Conservation (phyloP, 2,888 invertebrate species). For the Agelastica alni region DNA sequence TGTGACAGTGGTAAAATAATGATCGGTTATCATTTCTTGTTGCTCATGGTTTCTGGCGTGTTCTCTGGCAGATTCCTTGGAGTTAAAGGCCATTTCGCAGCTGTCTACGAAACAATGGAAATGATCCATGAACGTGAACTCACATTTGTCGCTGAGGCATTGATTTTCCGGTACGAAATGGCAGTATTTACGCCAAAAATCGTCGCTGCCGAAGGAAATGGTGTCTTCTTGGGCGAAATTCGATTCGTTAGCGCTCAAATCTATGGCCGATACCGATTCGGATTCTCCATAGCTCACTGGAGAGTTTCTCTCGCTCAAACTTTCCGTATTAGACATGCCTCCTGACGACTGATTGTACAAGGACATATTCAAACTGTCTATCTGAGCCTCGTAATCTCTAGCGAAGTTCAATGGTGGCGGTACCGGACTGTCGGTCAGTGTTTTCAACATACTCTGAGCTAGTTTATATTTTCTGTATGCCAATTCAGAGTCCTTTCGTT, state of each 20-base stretch:
- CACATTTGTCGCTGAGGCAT: slow-evolving; percentile 57
- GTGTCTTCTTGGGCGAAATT: slow-evolving; percentile 47
- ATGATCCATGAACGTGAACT: slow-evolving; percentile 76
- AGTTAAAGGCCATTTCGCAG: slow-evolving; percentile 66
- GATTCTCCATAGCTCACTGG: slow-evolving; percentile 58
- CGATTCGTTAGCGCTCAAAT: slow-evolving; percentile 53
- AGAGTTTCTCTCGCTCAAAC: slow-evolving; percentile 61
- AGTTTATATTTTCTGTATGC: slow-evolving; percentile 79
- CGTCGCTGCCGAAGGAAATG: slow-evolving; percentile 55
- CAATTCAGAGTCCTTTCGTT: slow-evolving; percentile 89
- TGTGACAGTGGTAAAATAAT: slow-evolving; percentile 69
- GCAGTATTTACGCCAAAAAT: slow-evolving; percentile 63
- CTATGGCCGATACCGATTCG: slow-evolving; percentile 53
- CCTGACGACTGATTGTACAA: slow-evolving; percentile 46
- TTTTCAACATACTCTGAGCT: slow-evolving; percentile 63
- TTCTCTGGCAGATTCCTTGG: slow-evolving; percentile 75
- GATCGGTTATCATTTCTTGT: slow-evolving; percentile 83
- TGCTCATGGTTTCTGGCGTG: slow-evolving; percentile 82
- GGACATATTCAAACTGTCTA: slow-evolving; percentile 52
- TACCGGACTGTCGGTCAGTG: slow-evolving; percentile 62
- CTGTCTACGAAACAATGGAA: slow-evolving; percentile 83
- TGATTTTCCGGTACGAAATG: slow-evolving; percentile 56
- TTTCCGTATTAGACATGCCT: slow-evolving; percentile 56
- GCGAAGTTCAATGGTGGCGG: slow-evolving; percentile 49
- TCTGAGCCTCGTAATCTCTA: slow-evolving; percentile 59